Conservation (phyloP, 2,797 vertebrate species). For the Hirundo rustica region DNA sequence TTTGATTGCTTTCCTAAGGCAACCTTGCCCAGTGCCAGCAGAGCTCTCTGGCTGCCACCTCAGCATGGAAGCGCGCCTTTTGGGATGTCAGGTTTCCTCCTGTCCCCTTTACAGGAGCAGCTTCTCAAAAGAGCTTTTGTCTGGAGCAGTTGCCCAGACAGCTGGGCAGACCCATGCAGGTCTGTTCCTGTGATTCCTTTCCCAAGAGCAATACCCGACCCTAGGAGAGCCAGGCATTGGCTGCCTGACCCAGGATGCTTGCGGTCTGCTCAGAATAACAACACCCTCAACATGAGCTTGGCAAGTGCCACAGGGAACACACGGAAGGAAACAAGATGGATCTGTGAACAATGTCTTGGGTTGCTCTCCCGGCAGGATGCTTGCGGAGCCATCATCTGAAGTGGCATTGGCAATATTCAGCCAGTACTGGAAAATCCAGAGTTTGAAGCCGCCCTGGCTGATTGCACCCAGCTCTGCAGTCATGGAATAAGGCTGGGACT, state of each 20-base stretch:
- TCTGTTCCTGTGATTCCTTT: neutral
- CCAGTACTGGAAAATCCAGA: neutral
- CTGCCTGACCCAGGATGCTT: neutral
- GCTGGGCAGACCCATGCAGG: neutral
- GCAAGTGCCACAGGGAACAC: neutral
- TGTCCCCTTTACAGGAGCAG: neutral
- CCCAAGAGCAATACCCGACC: neutral
- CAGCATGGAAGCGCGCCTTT: accelerated
- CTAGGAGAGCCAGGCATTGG: neutral
- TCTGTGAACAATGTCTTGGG: neutral
- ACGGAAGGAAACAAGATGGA: neutral
- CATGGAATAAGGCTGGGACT: neutral
- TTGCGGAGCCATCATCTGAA: neutral
- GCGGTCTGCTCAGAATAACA: neutral
- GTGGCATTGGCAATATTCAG: neutral
- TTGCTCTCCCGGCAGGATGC: neutral
- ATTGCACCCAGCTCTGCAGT: neutral
- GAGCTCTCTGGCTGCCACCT: neutral
- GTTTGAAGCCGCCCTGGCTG: neutral
- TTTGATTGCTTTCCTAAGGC: neutral
- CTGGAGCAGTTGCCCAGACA: neutral
- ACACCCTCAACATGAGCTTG: neutral
- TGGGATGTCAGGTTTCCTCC: neutral
- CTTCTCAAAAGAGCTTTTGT: constrained; percentile 43
- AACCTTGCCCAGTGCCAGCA: neutral